Evolutionary conservation across 2,797 vertebrate genomes (phyloP), one percentile per base, ranked within the genome.

Genomic region (Eidolon dupreanum): DNA sequence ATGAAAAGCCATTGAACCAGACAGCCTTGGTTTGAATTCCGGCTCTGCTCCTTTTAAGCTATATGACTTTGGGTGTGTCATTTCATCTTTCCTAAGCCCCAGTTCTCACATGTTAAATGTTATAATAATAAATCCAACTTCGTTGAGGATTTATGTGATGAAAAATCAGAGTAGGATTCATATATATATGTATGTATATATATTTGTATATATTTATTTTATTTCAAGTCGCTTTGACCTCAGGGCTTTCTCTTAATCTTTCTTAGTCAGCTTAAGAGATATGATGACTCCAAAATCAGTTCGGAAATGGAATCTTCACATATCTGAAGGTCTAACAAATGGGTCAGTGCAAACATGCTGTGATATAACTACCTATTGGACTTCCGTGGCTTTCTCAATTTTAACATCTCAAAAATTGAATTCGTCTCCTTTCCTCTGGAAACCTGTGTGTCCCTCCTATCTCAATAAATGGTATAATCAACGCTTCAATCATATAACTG

Each of bases 51-150:
- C 28, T 94, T 92, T 68, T 74, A 51, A 28, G 22, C 20, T 31
- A 1, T 43, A 51, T n/a, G 46, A 82, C 71, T 81, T 70, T 77
- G 51, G 53, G 16, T 51, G 75, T 20, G 57, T 16, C 55, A 87
- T 7, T 95, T 8, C 17, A 83, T 95, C n/a, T 83, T 90, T 88
- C 65, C 38, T 83, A 26, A n/a, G 2, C 6, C 19, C 92, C 24
- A 8, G 65, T 41, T 93, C 89, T 79, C 51, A 96, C 20, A 19
- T 1, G 10, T 65, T 92, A 95, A 96, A 82, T 11, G 4, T 46
- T 82, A 79, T 71, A 95, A 57, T 36, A 97, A 71, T 78, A 95
- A 70, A 85, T 33, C 31, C 4, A 46, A 51, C 51, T 43, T 55
- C 49, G 70, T 10, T 65, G 53, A 93, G 43, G 10, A 92, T 63